A percentile compares a stretch with the other conserved stretches of the same genome.
Conservation (phyloP, 2,113 vertebrate species). For the Riparia riparia region DNA sequence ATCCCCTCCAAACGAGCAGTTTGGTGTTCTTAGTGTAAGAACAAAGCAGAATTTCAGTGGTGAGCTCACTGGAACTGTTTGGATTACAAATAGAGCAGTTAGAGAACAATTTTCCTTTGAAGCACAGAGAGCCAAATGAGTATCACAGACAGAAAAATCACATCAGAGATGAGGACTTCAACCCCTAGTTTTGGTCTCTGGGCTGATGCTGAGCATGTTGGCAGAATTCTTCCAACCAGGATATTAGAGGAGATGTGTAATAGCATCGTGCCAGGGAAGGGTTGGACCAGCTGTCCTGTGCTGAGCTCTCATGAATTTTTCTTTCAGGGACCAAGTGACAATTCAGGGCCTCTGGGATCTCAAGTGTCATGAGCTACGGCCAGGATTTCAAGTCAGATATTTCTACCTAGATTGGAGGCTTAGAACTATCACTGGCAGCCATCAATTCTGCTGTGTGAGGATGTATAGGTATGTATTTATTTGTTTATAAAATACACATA, state of each 20-base stretch:
- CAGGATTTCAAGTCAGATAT: not conserved
- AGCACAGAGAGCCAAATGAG: not conserved
- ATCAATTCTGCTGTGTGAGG: not conserved
- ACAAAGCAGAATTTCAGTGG: not conserved
- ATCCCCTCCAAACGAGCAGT: not conserved
- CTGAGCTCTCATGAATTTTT: not conserved
- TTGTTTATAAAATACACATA: not conserved
- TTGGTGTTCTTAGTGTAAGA: not conserved
- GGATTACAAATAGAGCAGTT: not conserved
- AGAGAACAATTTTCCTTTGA: not conserved
- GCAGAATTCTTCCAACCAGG: not conserved
- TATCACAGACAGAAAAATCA: not conserved
- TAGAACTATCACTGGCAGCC: not conserved
- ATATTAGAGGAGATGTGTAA: not conserved
- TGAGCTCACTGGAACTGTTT: not conserved
- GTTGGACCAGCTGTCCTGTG: not conserved
- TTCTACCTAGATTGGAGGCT: not conserved
- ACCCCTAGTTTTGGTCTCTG: not conserved
- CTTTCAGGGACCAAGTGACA: not conserved
- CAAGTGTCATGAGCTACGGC: not conserved
- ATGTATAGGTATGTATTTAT: accelerated
- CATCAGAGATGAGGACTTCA: not conserved
- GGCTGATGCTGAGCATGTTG: not conserved
- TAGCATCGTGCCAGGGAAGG: not conserved
- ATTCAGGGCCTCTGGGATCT: not conserved